phyloP scores from a whole-genome alignment of 2,888 invertebrate species.

The Gonocerus acuteangulatus region DNA sequence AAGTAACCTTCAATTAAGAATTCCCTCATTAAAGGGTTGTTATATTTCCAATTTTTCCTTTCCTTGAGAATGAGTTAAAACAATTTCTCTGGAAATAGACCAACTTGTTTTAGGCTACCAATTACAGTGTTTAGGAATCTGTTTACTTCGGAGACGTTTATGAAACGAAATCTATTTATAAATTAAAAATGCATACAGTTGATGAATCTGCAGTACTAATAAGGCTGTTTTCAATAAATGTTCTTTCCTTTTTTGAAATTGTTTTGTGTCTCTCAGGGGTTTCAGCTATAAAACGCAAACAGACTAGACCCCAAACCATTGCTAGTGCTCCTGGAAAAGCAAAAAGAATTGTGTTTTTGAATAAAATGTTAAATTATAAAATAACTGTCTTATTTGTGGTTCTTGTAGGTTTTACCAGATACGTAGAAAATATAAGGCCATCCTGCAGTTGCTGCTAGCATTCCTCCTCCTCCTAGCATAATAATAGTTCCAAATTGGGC shows the following conservation, averaged over 20 bases:
- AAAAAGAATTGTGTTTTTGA: no score
- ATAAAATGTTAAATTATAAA: no score
- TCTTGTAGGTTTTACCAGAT: slow-evolving; percentile 48
- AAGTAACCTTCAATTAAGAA: no score
- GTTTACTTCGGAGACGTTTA: no score
- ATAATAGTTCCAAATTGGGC: slow-evolving; percentile 71
- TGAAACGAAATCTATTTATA: no score
- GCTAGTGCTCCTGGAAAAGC: slow-evolving; percentile 70
- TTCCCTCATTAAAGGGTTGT: no score
- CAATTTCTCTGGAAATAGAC: no score
- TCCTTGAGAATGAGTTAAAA: no score
- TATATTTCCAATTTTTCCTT: no score
- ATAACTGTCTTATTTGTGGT: no score
- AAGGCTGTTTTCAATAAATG: slow-evolving; percentile 4
- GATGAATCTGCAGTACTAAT: neutral
- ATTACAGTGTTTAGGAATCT: no score
- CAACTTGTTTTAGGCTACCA: no score
- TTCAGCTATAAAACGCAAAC: slow-evolving; percentile 56
- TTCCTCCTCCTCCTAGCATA: slow-evolving; percentile 61
- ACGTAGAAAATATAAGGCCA: slow-evolving; percentile 75
- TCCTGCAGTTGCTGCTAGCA: slow-evolving; percentile 59
- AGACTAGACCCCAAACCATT: slow-evolving; percentile 54
- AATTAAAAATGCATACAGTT: neutral
- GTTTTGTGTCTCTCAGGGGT: slow-evolving; percentile 54
- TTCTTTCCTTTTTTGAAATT: slow-evolving; percentile 53